Base-by-base conservation (phyloP, 2,797 vertebrate species). In the Loriculus beryllinus region DNA sequence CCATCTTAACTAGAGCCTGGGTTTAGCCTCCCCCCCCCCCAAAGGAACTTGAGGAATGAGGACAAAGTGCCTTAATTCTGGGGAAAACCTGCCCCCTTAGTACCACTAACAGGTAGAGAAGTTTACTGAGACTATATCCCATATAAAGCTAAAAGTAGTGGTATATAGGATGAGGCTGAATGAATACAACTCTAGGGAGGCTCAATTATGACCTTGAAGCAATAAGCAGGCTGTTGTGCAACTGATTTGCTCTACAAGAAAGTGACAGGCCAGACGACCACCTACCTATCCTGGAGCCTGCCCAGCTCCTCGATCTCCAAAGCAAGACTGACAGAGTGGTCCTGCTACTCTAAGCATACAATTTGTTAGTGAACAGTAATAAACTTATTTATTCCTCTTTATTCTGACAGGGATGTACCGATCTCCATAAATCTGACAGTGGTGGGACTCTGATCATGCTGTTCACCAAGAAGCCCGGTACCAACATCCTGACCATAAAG, bases 361-460 rank as follows among this genome's bases (percentile, higher is more conserved):
- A 28, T 17, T 82, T 2, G 1, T 3, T 40, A 45, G 31, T 42
- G 7, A 70, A 31, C 19, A 39, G 3, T n/a, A n/a, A n/a, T n/a
- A n/a, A n/a, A n/a, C n/a, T n/a, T n/a, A n/a, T n/a, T n/a, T n/a
- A n/a, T n/a, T n/a, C n/a, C n/a, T n/a, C n/a, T n/a, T n/a, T n/a
- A 12, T 45, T 78, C 51, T 49, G 4, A 29, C 56, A 95, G 89
- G 31, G 14, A 26, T 2, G 12, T 29, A 47, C 57, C 59, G 22
- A 6, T 64, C 14, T 60, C 72, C 3, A 0, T 9, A 88, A 59
- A 2, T 29, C 18, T 62, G 37, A 14, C 13, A 23, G 37, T 14
- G 16, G n/a, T 12, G 47, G 56, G 33, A 76, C 69, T 78, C 54
- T 59, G 22, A 91, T 43, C 8, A 96, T 97, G 97, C 84, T 95